phyloP scores from a whole-genome alignment of 2,888 invertebrate genomes.

The Polydrusus tereticollis region DNA sequence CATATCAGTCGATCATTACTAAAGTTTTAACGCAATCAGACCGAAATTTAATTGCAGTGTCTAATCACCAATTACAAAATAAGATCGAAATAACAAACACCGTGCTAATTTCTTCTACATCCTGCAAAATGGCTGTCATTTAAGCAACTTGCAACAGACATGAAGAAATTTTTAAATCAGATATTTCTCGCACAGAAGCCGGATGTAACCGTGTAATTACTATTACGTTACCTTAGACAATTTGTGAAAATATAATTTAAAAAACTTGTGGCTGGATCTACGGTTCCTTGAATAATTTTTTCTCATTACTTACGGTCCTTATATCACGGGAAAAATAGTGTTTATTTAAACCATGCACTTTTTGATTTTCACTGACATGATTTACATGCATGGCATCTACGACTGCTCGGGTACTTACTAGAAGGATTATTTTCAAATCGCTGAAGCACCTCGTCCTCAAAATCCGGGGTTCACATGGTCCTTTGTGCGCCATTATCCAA shows the following conservation, averaged over 20 bases:
- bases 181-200: constrained; percentile 32
- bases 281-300: no score
- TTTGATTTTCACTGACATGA: no score
- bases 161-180: constrained; percentile 33
- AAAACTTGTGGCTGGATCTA: no score
- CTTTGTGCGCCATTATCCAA: no score
- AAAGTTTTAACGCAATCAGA: neutral
- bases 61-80: constrained; percentile 22
- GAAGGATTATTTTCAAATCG: no score
- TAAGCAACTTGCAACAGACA: constrained; percentile 25
- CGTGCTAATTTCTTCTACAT: constrained; percentile 27
- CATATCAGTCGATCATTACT: neutral
- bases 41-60: constrained; percentile 7
- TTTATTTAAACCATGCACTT: no score
- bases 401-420: no score
- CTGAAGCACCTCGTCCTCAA: no score
- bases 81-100: constrained; percentile 2
- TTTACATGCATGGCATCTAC: no score
- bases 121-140: constrained; percentile 8
- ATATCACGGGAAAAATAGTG: no score
- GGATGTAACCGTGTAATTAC: constrained; percentile 26
- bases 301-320: no score
- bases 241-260: neutral
- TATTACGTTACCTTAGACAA: constrained; percentile 28
- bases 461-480: no score